These are phyloP conservation scores for Dendrocincla fuliginosa DNA, from an alignment of 2,797 vertebrate genomes.

Conservation along the genomic window DNA sequence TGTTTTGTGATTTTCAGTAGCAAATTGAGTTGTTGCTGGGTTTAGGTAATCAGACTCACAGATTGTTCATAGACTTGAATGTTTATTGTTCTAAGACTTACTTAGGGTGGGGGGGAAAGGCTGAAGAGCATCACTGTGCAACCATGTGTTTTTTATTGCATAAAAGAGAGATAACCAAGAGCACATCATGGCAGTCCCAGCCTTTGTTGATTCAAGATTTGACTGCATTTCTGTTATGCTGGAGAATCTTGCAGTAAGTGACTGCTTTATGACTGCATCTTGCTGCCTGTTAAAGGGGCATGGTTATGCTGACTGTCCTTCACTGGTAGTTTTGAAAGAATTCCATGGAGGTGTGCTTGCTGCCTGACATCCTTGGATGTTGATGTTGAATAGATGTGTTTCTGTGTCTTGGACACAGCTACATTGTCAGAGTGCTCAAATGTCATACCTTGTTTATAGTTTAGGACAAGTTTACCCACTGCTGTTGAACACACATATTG, in stretches of 20 bases:
- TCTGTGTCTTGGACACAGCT: neutral
- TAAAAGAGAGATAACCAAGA: neutral
- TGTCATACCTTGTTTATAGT: neutral
- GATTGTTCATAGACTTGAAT: neutral
- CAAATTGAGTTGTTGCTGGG: neutral
- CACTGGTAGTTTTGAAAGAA: neutral
- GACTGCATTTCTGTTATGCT: neutral
- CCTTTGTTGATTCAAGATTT: neutral
- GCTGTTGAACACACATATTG: rapidly evolving
- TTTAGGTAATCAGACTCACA: neutral
- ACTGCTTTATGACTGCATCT: neutral
- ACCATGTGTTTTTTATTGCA: neutral
- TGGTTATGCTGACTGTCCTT: neutral
- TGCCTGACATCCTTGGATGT: neutral
- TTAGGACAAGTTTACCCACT: neutral
- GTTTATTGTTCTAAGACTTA: neutral
- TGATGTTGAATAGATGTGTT: neutral
- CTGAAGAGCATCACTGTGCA: neutral
- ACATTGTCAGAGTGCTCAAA: neutral
- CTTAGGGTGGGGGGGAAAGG: neutral
- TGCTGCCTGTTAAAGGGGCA: neutral
- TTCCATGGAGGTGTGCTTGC: neutral
- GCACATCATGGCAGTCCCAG: neutral
- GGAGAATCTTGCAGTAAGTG: neutral
- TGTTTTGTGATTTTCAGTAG: neutral